Conservation (phyloP, 1,140 invertebrate genomes). For the Neodiprion lecontei region DNA sequence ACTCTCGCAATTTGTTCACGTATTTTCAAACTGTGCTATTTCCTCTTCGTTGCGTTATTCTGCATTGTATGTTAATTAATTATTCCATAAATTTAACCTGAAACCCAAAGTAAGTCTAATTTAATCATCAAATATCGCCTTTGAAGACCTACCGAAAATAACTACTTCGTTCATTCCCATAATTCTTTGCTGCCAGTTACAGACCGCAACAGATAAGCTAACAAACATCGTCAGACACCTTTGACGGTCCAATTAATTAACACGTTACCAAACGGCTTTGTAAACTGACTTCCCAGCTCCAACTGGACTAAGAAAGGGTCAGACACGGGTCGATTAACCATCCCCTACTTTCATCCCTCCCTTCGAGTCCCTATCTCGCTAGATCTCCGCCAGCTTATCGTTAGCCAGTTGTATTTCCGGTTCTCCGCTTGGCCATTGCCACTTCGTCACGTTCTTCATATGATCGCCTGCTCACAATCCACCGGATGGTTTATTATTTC, state of each 20-base stretch:
- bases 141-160: no score
- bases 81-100: no score
- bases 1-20: no score
- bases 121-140: no score
- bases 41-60: no score
- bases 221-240: background rate
- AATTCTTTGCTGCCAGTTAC: no score
- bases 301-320: background rate
- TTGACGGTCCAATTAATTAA: background rate
- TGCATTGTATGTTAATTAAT: no score
- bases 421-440: background rate
- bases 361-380: background rate
- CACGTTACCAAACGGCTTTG: background rate
- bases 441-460: background rate
- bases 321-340: background rate
- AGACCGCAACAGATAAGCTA: background rate
- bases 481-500: no score
- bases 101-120: no score
- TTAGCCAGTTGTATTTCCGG: background rate
- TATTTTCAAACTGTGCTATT: no score
- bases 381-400: background rate
- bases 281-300: background rate
- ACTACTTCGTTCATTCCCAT: no score
- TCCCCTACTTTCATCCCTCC: background rate
- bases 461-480: no score